A percentile compares a stretch with the other conserved stretches of the same genome.
Evolutionary conservation across 2,113 vertebrate genomes (phyloP).

Genomic region (Dipodomys merriami): DNA sequence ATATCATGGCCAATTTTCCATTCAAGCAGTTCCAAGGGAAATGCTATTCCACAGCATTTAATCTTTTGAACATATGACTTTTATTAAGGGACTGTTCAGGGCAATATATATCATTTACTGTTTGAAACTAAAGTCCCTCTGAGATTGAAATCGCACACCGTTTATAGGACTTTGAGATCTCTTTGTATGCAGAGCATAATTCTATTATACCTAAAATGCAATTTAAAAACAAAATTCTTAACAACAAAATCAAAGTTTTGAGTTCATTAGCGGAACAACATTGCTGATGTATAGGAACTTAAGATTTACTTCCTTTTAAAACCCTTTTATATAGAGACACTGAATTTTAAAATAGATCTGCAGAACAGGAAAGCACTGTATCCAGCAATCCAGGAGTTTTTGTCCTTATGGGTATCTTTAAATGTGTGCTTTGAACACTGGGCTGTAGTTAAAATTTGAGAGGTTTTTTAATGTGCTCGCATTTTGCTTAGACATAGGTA

Average conservation of each 20-base stretch:
- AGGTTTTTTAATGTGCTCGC: slow-evolving; percentile 65
- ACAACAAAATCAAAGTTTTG: slow-evolving; percentile 80
- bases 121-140: slow-evolving; percentile 81
- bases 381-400: slow-evolving; percentile 65
- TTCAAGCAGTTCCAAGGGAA: slow-evolving; percentile 77
- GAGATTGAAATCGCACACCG: slow-evolving; percentile 84
- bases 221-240: slow-evolving; percentile 67
- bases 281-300: slow-evolving; percentile 76
- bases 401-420: slow-evolving; percentile 73
- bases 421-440: slow-evolving; percentile 69
- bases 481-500: slow-evolving; percentile 59
- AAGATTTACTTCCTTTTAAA: slow-evolving; percentile 72
- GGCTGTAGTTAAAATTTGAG: slow-evolving; percentile 65
- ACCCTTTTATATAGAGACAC: slow-evolving; percentile 62
- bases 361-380: slow-evolving; percentile 57
- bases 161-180: slow-evolving; percentile 81
- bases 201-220: slow-evolving; percentile 80
- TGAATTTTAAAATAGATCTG: slow-evolving; percentile 63
- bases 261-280: slow-evolving; percentile 77
- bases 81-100: slow-evolving; percentile 84
- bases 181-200: slow-evolving; percentile 81
- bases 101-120: slow-evolving; percentile 83
- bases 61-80: slow-evolving; percentile 84
- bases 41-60: slow-evolving; percentile 78
- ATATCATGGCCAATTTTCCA: slow-evolving; percentile 79